Conservation (phyloP, 1,140 invertebrate species). For the Ruditapes philippinarum region DNA sequence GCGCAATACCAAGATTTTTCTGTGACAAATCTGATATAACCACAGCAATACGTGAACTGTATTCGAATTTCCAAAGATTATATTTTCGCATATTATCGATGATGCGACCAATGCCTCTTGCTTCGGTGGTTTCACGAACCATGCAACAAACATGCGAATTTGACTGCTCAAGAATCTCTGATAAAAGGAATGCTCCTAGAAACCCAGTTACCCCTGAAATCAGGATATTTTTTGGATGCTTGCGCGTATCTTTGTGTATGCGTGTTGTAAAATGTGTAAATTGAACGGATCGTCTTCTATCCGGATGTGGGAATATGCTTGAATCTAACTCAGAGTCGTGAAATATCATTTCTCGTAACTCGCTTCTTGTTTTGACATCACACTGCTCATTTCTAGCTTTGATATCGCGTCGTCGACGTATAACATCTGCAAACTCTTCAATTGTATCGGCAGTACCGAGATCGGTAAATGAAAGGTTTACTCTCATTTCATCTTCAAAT, state of each 20-base stretch:
- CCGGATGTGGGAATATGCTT: slow-evolving; percentile 35
- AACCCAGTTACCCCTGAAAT: slow-evolving; percentile 78
- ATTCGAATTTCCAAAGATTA: slow-evolving; percentile 74
- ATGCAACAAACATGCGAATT: slow-evolving; percentile 75
- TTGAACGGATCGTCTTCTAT: slow-evolving; percentile 63
- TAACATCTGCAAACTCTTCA: slow-evolving; percentile 75
- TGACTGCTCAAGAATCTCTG: slow-evolving; percentile 74
- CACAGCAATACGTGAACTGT: slow-evolving; percentile 70
- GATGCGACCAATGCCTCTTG: slow-evolving; percentile 71
- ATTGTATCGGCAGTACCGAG: slow-evolving; percentile 75
- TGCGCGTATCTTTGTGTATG: slow-evolving; percentile 37
- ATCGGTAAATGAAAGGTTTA: slow-evolving; percentile 74
- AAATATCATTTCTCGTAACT: slow-evolving; percentile 64
- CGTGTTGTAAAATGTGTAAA: slow-evolving; percentile 56
- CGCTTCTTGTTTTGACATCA: slow-evolving; percentile 23
- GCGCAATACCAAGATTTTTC: slow-evolving; percentile 72
- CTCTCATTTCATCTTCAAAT: slow-evolving; percentile 68
- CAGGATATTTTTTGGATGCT: slow-evolving; percentile 71
- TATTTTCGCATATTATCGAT: slow-evolving; percentile 74
- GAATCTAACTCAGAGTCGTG: slow-evolving; percentile 64
- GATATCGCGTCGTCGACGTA: slow-evolving; percentile 68
- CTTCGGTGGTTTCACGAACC: slow-evolving; percentile 75
- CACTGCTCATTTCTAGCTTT: slow-evolving; percentile 44
- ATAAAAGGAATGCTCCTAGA: slow-evolving; percentile 74
- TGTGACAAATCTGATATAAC: slow-evolving; percentile 75